Base-by-base conservation (phyloP, 1,140 invertebrate species). In the Drosophila nasuta region DNA sequence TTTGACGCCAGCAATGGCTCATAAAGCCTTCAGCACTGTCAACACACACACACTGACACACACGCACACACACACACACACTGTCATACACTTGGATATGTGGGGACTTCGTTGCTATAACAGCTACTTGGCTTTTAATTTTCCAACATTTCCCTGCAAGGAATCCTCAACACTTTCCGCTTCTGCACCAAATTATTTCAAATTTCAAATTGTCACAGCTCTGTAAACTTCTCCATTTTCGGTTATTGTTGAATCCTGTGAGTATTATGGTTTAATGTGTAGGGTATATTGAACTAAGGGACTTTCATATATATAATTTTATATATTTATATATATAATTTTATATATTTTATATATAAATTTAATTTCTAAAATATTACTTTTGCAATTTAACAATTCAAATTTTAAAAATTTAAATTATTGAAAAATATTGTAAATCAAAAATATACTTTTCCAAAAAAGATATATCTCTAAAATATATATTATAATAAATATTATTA, bases 1-100 rank as follows among this genome's bases (percentile, higher is more conserved):
- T 87, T 91, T 86, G 85, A 85, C 87, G 89, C 89, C 89, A 82
- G 72, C 64, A 86, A 89, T 86, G 89, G 89, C 75, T 91, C 89
- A 91, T 91, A 91, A 91, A 91, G 89, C 79, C 81, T 66, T 75
- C 81, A 77, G 28, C 49, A 28, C 69, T 64, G 41, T 57, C 62
- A 60, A 58, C 74, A 65, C 65, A 41, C 51, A 20, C 17, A 17
- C 64, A 62, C 33, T 58, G 68, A 65, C 65, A 35, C 49, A 20
- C 17, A 17, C 64, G 52, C 33, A 13, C 64, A 72, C 59, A 70
- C 20, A 52, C 13, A 58, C 41, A n/a, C 38, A 59, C 17, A 62
- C 48, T 52, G 2, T 38, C 25, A 6, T 5, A 41, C 8, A 41
- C 3, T 28, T 28, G 7, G 43, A 35, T 8, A 38, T 69, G 35